Evolutionary conservation across 2,888 invertebrate species (phyloP).

Genomic region (Hirtodrosophila cameraria): DNA sequence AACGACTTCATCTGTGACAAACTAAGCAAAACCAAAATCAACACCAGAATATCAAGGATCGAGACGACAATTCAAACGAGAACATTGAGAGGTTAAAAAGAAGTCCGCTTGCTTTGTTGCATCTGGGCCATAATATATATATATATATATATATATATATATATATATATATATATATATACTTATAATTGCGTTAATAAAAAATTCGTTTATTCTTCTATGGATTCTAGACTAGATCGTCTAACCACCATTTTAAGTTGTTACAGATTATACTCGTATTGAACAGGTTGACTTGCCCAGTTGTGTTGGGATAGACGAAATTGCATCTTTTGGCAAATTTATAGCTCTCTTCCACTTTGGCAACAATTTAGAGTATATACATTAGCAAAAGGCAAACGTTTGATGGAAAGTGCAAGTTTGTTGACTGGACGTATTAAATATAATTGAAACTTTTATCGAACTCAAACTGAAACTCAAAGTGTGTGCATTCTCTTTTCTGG

Average conservation of each 20-base stretch:
- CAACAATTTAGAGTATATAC: slow-evolving; percentile 4
- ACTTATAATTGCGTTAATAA: no score
- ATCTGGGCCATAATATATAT: no score
- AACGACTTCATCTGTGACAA: no score
- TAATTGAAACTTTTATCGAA: slow-evolving; percentile 35
- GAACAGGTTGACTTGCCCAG: not conserved
- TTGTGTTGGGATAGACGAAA: not conserved
- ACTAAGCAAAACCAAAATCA: no score
- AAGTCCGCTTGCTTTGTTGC: no score
- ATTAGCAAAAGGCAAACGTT: slow-evolving; percentile 12
- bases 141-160: no score
- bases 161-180: no score
- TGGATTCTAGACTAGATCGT: no score
- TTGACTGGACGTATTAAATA: slow-evolving; percentile 29
- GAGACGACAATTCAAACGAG: no score
- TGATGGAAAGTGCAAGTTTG: slow-evolving; percentile 34
- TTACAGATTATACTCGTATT: slow-evolving; percentile 2
- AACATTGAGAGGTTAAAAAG: no score
- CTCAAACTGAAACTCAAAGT: slow-evolving; percentile 1
- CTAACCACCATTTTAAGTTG: slow-evolving; percentile 16
- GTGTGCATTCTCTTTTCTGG: slow-evolving; percentile 6
- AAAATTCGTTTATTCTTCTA: no score
- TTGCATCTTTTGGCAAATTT: slow-evolving; percentile 26
- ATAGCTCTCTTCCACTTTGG: slow-evolving; percentile 6
- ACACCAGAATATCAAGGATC: no score